Conservation (phyloP, 23 tunicate genomes). For the Ascidia mentula region DNA sequence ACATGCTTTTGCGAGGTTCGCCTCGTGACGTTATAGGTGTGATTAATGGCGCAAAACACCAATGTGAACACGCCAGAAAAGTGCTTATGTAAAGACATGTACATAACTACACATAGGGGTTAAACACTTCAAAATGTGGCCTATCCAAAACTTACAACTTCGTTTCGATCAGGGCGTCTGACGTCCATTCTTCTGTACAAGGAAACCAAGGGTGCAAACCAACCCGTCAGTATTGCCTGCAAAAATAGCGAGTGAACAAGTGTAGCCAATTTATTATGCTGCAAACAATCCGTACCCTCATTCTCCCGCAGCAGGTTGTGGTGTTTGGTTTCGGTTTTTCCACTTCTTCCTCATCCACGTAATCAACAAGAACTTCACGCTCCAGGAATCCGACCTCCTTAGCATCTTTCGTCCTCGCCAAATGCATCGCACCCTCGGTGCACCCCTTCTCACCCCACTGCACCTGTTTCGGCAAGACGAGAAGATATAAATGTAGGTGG, state of each 20-base stretch:
- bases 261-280: background rate
- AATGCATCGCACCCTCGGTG: constrained; percentile 69
- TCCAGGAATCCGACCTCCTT: constrained; percentile 42
- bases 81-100: too few relatives aligned
- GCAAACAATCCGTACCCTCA: too few relatives aligned
- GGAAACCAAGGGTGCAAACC: constrained; percentile 12
- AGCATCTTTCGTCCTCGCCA: constrained; percentile 64
- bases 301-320: background rate
- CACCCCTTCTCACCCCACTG: constrained; percentile 78
- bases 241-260: background rate
- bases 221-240: background rate
- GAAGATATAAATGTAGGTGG: too few relatives aligned
- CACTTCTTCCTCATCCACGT: background rate
- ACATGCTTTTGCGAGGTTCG: too few relatives aligned
- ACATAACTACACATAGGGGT: too few relatives aligned
- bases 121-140: too few relatives aligned
- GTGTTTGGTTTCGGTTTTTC: background rate
- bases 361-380: constrained; percentile 14
- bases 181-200: background rate
- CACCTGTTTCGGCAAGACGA: constrained; percentile 33
- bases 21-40: too few relatives aligned
- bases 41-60: too few relatives aligned
- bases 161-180: constrained; percentile 17
- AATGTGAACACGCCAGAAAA: too few relatives aligned
- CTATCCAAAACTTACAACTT: constrained; percentile 27